Evolutionary conservation across 2,113 vertebrate species (phyloP).

Genomic region (Suricata suricatta): DNA sequence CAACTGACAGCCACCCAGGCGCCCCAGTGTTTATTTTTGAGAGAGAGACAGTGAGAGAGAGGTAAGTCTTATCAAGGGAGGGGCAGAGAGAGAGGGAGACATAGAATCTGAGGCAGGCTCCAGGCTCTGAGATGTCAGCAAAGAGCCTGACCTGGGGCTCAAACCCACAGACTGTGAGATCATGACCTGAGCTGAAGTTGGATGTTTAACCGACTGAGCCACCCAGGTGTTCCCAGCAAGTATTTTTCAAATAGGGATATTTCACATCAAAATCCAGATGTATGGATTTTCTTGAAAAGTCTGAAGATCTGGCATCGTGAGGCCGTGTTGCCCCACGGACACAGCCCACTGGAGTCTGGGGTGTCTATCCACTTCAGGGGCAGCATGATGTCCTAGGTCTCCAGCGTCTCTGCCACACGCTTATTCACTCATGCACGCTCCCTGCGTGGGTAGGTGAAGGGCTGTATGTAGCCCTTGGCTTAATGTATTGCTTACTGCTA

Average conservation of each 20-base stretch:
- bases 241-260: background rate
- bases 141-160: too few relatives aligned
- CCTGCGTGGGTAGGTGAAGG: background rate
- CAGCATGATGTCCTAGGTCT: accelerated
- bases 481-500: accelerated
- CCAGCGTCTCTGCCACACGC: background rate
- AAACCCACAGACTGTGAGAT: too few relatives aligned
- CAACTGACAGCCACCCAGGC: too few relatives aligned
- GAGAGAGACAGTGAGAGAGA: too few relatives aligned
- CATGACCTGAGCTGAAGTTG: too few relatives aligned
- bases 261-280: background rate
- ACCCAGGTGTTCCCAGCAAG: too few relatives aligned
- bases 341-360: accelerated
- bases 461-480: background rate
- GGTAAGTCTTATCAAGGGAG: too few relatives aligned
- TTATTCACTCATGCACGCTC: background rate
- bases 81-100: too few relatives aligned
- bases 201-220: too few relatives aligned
- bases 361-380: background rate
- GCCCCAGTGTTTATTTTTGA: too few relatives aligned
- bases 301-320: background rate
- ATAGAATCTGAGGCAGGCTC: too few relatives aligned
- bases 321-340: background rate
- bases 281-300: background rate
- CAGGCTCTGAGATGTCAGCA: too few relatives aligned